These are phyloP conservation scores for Apamea monoglypha DNA, from an alignment of 2,888 invertebrate genomes.

Conservation along the genomic window DNA sequence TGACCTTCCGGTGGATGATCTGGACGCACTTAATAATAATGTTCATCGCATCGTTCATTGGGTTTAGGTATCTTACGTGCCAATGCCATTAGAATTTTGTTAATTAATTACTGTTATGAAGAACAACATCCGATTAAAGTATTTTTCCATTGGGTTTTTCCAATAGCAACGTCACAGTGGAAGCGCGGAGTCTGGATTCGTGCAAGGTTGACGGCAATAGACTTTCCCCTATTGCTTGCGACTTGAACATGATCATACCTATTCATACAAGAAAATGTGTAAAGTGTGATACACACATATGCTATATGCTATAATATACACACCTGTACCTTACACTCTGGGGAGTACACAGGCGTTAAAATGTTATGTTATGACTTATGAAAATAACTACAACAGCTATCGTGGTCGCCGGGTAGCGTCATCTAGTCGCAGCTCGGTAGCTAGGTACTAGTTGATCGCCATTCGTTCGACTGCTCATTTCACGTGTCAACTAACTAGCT, in stretches of 20 bases:
- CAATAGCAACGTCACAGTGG: neutral
- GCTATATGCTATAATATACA: too few relatives aligned
- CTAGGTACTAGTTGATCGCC: neutral
- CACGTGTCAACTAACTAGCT: neutral
- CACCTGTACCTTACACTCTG: neutral
- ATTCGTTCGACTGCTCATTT: too few relatives aligned
- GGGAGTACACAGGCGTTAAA: neutral
- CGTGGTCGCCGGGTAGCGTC: neutral
- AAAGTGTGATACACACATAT: neutral
- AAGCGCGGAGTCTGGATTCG: neutral
- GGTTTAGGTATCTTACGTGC: neutral
- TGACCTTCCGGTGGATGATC: constrained; percentile 1
- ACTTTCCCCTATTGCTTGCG: neutral
- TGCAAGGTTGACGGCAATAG: neutral
- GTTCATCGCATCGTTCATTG: too few relatives aligned
- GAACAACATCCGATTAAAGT: neutral
- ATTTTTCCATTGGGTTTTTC: constrained; percentile 3
- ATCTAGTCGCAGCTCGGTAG: neutral
- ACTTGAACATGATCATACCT: neutral
- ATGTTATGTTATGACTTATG: neutral
- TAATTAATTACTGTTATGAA: neutral
- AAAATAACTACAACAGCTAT: neutral
- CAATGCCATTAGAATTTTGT: neutral
- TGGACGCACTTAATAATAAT: neutral
- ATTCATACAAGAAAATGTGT: neutral